Evolutionary conservation across 2,113 vertebrate genomes (phyloP), one percentile per base, ranked within the genome.

Genomic region (Uria aalge): DNA sequence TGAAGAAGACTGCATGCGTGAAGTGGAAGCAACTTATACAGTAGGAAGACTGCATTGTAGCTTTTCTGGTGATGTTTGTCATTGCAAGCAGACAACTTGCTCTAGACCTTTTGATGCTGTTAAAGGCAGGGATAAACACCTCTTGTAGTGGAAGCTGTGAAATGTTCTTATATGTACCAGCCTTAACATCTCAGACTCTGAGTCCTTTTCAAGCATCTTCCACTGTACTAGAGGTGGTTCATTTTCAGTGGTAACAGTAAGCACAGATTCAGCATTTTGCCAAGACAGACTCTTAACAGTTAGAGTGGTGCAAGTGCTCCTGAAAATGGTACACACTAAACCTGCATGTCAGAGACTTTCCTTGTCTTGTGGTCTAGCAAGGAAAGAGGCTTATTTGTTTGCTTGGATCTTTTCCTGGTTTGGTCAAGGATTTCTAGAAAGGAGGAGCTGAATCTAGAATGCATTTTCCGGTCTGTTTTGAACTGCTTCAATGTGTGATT

Each of bases 41-140:
- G 48, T 13, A 47, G 43, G 78, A 38, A 30, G 27, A 41, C 60
- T 80, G 34, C 40, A 22, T 32, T 36, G 2, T 60, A 71, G 32
- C n/a, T 81, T 76, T 75, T 6, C 22, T n/a, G 78, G 36, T 76
- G 29, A 19, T 29, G 32, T 69, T 91, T 53, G 30, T 14, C 67
- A 8, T 32, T 62, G 75, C 16, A 6, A 15, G n/a, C 41, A 55
- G 27, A 34, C 53, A 52, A 12, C 2, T 8, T 0, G 0, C 32
- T 77, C n/a, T 15, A 17, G 16, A 59, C 14, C 18, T 69, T 50
- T 43, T 48, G 22, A 6, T 66, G n/a, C 38, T 79, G 32, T 12
- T 77, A 36, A 62, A 76, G 29, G 20, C 24, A 55, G 11, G 11
- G 47, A 36, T 68, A 52, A 94, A 55, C 30, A 34, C 47, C 14